Evolutionary conservation across 2,113 vertebrate species (phyloP).

Genomic region (Syngnathoides biaculeatus): DNA sequence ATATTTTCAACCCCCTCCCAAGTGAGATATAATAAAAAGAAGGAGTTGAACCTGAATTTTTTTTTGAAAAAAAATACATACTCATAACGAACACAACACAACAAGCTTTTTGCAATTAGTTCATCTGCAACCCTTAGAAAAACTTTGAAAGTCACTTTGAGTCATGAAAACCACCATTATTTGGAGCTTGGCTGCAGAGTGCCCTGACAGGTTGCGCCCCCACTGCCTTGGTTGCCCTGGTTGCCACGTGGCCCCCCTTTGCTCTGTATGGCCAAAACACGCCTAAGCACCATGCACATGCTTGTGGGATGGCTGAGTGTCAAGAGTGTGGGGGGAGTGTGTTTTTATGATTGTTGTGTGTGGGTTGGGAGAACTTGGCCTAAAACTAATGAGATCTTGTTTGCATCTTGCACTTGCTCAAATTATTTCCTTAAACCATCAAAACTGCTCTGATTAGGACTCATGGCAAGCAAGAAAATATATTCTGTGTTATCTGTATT

Average conservation of each 20-base stretch:
- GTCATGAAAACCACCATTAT: slow-evolving; percentile 64
- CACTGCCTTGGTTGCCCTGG: slow-evolving; percentile 47
- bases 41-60: background rate
- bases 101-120: background rate
- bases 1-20: too few species aligned
- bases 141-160: slow-evolving; percentile 77
- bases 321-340: slow-evolving; percentile 9
- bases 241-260: slow-evolving; percentile 57
- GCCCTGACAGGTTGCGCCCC: slow-evolving; percentile 73
- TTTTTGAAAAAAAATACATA: background rate
- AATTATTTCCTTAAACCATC: slow-evolving; percentile 18
- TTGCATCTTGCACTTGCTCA: slow-evolving; percentile 40
- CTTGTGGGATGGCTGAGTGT: slow-evolving; percentile 47
- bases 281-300: slow-evolving; percentile 46
- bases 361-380: slow-evolving; percentile 34
- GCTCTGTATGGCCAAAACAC: slow-evolving; percentile 50
- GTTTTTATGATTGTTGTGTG: slow-evolving; percentile 30
- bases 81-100: background rate
- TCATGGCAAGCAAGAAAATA: background rate
- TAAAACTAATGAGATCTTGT: slow-evolving; percentile 38
- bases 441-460: slow-evolving; percentile 27
- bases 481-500: background rate
- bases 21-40: too few species aligned
- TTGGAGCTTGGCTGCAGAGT: slow-evolving; percentile 66
- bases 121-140: slow-evolving; percentile 24